Evolutionary conservation across 2,888 invertebrate species (phyloP).

Genomic region (Prosopocoilus inquinatus): DNA sequence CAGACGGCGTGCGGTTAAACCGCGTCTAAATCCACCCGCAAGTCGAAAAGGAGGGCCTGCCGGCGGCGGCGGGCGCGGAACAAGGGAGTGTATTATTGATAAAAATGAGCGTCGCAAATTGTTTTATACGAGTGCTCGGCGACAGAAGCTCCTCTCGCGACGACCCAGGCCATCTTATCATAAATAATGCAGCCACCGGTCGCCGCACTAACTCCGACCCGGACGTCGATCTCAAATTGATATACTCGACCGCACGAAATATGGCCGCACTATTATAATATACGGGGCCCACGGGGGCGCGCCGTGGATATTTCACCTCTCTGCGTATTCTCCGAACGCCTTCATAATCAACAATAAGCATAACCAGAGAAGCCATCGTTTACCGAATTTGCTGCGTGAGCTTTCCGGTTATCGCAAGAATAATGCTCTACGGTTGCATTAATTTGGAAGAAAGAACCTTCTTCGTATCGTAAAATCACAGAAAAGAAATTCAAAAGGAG

Average conservation of each 20-base stretch:
- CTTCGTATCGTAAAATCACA: too few species aligned
- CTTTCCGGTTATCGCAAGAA: too few species aligned
- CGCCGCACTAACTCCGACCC: constrained; percentile 18
- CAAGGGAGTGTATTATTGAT: constrained; percentile 48
- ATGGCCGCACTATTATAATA: constrained; percentile 27
- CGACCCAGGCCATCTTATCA: constrained; percentile 37
- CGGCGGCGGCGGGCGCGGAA: constrained; percentile 25
- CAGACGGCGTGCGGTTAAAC: constrained; percentile 28
- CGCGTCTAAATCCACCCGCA: constrained; percentile 23
- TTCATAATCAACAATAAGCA: too few species aligned
- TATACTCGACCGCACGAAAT: constrained; percentile 34
- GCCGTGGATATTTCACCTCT: background rate
- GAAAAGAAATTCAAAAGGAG: too few species aligned
- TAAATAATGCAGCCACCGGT: constrained; percentile 42
- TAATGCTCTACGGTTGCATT: too few species aligned
- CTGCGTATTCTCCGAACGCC: too few species aligned
- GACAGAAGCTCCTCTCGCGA: constrained; percentile 35
- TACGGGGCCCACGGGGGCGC: constrained; percentile 15
- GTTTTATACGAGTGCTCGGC: constrained; percentile 48
- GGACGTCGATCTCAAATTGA: constrained; percentile 35
- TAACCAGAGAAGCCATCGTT: too few species aligned
- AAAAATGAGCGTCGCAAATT: constrained; percentile 49
- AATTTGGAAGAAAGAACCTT: too few species aligned
- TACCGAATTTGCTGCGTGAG: too few species aligned
- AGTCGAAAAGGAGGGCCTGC: constrained; percentile 2